phyloP scores from a whole-genome alignment of 2,888 invertebrate species.

The Amiota minor region DNA sequence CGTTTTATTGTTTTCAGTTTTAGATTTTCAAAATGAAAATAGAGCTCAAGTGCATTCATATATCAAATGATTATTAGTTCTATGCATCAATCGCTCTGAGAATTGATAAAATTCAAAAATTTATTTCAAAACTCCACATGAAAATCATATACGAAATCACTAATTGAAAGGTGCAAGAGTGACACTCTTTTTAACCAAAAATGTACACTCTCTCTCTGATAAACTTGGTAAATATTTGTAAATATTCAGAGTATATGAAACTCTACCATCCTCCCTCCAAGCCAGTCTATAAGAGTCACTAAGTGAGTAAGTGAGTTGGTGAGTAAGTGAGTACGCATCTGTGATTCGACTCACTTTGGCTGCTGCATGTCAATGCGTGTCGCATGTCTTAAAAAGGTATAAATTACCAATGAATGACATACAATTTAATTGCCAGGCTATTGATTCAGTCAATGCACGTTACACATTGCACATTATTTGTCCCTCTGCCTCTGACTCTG shows the following conservation, averaged over 20 bases:
- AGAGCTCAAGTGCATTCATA: not conserved
- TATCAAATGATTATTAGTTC: not conserved
- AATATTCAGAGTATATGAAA: not conserved
- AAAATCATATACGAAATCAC: conserved; percentile 39
- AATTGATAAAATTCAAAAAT: not conserved
- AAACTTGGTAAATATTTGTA: not conserved
- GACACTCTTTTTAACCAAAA: conserved; percentile 10
- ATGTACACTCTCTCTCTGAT: not conserved
- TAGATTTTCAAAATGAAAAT: not conserved
- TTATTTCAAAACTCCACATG: not conserved
- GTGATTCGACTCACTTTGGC: conserved; percentile 31
- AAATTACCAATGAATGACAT: conserved; percentile 73
- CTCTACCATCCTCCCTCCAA: too few relatives aligned
- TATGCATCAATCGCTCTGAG: too few relatives aligned
- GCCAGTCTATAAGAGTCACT: too few relatives aligned
- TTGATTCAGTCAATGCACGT: conserved; percentile 28
- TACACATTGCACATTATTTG: not conserved
- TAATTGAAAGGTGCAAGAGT: conserved; percentile 52
- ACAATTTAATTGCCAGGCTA: conserved; percentile 70
- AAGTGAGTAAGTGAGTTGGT: too few relatives aligned
- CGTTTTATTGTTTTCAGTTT: not conserved
- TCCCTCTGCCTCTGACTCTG: conserved; percentile 3
- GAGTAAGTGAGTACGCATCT: conserved; percentile 40
- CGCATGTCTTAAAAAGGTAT: conserved; percentile 68
- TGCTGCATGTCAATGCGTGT: conserved; percentile 41